Percentiles rank a stretch among this genome's conserved stretches.
Evolutionary conservation across 2,113 vertebrate species (phyloP).

Genomic region (Sitta europaea): DNA sequence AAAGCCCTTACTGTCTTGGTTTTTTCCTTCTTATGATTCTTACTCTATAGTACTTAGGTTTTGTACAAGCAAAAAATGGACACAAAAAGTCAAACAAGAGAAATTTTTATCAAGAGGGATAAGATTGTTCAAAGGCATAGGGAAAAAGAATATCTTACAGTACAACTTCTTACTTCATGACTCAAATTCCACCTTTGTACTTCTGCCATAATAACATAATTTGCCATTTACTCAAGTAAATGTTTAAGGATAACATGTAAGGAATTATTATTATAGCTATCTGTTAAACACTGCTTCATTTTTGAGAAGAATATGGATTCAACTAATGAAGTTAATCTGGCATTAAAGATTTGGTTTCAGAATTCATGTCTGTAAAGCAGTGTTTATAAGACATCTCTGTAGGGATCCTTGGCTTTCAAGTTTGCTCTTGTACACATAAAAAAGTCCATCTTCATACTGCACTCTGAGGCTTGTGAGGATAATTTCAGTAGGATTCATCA

Average conservation of each 20-base stretch:
- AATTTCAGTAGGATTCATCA: background rate
- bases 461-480: background rate
- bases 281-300: background rate
- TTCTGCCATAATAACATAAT: background rate
- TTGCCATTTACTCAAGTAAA: too few relatives aligned
- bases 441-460: background rate
- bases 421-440: background rate
- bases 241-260: background rate
- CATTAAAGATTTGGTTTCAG: background rate
- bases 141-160: background rate
- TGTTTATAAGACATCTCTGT: background rate
- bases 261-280: background rate
- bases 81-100: background rate
- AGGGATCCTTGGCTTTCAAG: background rate
- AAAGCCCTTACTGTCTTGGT: accelerated
- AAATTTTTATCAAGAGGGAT: background rate
- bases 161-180: background rate
- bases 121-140: background rate
- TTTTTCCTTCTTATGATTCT: background rate
- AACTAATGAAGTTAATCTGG: background rate
- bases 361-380: background rate
- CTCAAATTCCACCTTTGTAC: background rate
- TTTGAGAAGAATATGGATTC: background rate
- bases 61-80: background rate
- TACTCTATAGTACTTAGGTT: background rate